These are phyloP conservation scores for Anhinga rufa DNA, from an alignment of 2,113 vertebrate genomes.

Conservation along the genomic window DNA sequence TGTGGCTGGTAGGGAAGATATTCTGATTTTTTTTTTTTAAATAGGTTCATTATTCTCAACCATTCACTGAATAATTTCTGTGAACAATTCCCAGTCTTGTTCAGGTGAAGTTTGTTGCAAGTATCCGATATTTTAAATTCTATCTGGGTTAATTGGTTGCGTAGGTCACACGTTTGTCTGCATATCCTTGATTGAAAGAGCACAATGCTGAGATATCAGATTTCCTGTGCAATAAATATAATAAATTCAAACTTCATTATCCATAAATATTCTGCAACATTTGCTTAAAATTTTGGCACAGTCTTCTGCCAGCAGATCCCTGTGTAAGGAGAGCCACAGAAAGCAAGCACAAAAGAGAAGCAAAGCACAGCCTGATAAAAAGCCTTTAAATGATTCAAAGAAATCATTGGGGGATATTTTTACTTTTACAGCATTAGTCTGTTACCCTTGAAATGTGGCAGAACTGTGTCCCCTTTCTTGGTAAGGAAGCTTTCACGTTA, in stretches of 20 bases:
- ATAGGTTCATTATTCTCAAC: background rate
- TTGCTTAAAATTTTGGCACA: slow-evolving; percentile 18
- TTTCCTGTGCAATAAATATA: slow-evolving; percentile 62
- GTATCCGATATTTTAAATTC: background rate
- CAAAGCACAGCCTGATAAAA: background rate
- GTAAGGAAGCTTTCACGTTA: background rate
- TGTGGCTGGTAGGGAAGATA: background rate
- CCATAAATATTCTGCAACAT: slow-evolving; percentile 66
- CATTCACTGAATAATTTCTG: background rate
- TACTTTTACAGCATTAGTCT: background rate
- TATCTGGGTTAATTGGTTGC: background rate
- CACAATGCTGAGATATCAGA: slow-evolving; percentile 52
- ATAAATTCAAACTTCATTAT: slow-evolving; percentile 56
- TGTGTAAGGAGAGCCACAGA: background rate
- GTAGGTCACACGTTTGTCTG: background rate
- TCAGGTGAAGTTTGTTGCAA: background rate
- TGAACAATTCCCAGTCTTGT: background rate
- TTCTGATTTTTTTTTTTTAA: background rate
- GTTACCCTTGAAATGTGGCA: background rate
- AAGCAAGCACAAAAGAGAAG: background rate
- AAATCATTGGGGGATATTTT: background rate
- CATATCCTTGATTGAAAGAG: background rate
- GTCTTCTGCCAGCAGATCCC: background rate
- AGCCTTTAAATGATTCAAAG: background rate
- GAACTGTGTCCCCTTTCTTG: fast-evolving